These are phyloP conservation scores for Saguinus midas DNA, from an alignment of 2,113 vertebrate species.

Conservation along the genomic window DNA sequence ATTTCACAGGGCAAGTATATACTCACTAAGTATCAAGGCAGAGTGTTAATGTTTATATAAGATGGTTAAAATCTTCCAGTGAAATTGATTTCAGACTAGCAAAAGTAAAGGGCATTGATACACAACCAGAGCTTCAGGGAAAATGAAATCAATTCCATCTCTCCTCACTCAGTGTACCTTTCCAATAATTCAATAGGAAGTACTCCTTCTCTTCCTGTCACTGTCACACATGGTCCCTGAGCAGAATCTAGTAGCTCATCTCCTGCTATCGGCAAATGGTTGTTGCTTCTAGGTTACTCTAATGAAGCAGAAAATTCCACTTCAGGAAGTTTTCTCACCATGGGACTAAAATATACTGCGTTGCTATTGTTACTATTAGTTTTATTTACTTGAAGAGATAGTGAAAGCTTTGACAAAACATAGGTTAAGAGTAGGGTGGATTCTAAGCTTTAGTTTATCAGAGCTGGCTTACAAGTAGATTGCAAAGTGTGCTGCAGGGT, in stretches of 20 bases:
- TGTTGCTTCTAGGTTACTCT: constrained; percentile 73
- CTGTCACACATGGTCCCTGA: constrained; percentile 21
- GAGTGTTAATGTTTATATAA: neutral
- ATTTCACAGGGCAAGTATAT: neutral
- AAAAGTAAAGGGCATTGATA: neutral
- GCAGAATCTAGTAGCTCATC: constrained; percentile 26
- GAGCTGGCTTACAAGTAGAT: neutral
- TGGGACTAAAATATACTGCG: neutral
- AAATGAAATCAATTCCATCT: constrained; percentile 50
- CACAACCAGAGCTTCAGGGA: neutral
- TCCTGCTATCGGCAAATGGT: constrained; percentile 57
- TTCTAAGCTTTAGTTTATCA: constrained; percentile 13
- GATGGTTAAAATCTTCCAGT: neutral
- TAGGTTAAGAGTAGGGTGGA: neutral
- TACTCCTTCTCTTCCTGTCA: constrained; percentile 55
- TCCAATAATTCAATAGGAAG: constrained; percentile 68
- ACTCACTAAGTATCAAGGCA: neutral
- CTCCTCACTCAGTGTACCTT: constrained; percentile 39
- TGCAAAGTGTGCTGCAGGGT: neutral
- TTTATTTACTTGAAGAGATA: constrained; percentile 63
- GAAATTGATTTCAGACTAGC: constrained; percentile 9
- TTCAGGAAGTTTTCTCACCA: constrained; percentile 63
- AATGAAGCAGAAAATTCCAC: constrained; percentile 76
- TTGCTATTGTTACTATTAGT: constrained; percentile 69
- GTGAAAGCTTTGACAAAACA: constrained; percentile 36